Evolutionary conservation across 2,888 invertebrate species (phyloP).

Genomic region (Spilarctia lutea): DNA sequence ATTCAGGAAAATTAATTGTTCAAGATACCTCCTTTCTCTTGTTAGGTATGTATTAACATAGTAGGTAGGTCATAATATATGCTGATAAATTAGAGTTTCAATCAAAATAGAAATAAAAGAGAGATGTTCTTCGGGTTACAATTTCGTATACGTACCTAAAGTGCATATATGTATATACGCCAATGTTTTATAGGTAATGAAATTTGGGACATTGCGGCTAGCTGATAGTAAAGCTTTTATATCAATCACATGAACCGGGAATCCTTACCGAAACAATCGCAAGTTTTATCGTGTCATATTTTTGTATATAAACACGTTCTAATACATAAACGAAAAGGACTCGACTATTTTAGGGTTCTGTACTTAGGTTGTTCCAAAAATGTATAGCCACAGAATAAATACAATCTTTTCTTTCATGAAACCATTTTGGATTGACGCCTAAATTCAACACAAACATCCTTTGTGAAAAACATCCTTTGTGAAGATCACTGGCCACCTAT

Average conservation of each 20-base stretch:
- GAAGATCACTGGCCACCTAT: too few species aligned
- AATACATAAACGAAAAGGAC: slow-evolving; percentile 8
- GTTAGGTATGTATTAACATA: slow-evolving; percentile 41
- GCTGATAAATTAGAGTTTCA: slow-evolving; percentile 19
- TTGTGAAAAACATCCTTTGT: too few species aligned
- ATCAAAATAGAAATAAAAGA: neutral
- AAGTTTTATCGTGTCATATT: slow-evolving; percentile 21
- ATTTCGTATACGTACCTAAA: slow-evolving; percentile 3
- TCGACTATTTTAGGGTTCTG: neutral
- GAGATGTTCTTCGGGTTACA: neutral
- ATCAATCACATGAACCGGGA: slow-evolving; percentile 20
- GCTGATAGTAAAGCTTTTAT: slow-evolving; percentile 22
- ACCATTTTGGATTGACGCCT: too few species aligned
- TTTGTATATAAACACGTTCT: slow-evolving; percentile 11
- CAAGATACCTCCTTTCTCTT: slow-evolving; percentile 49
- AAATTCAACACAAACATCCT: too few species aligned
- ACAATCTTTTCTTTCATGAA: too few species aligned
- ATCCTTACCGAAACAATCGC: slow-evolving; percentile 15
- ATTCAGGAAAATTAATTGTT: slow-evolving; percentile 69
- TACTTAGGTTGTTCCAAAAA: too few species aligned
- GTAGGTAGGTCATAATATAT: slow-evolving; percentile 10
- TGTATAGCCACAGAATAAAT: too few species aligned
- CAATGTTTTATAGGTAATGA: slow-evolving; percentile 18
- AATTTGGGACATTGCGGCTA: slow-evolving; percentile 18
- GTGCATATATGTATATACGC: neutral